phyloP scores from a whole-genome alignment of 2,113 vertebrate genomes.

The Centrocercus urophasianus region DNA sequence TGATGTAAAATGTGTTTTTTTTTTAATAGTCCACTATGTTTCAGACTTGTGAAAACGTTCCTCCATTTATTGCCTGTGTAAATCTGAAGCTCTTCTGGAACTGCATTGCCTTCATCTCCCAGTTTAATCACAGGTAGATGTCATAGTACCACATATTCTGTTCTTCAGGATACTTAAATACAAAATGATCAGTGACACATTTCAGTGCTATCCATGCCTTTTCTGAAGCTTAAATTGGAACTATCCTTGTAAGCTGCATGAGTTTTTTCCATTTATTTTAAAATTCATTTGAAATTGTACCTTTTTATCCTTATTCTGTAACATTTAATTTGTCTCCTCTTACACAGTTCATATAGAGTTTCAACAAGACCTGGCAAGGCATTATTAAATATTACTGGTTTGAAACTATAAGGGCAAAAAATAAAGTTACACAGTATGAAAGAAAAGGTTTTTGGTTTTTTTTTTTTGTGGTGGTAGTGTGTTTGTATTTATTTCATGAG shows the following conservation, averaged over 20 bases:
- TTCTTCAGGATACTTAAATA: conserved; percentile 19
- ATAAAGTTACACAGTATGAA: neutral
- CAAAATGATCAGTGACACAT: conserved; percentile 29
- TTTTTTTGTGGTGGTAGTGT: neutral
- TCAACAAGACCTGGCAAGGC: conserved; percentile 26
- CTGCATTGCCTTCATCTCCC: neutral
- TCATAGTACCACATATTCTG: neutral
- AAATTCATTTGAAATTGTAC: neutral
- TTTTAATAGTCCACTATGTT: neutral
- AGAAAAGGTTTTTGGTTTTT: neutral
- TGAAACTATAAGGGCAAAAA: neutral
- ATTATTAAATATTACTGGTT: neutral
- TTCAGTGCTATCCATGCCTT: neutral
- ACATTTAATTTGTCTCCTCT: conserved; percentile 50
- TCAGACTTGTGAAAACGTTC: neutral
- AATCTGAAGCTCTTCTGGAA: neutral
- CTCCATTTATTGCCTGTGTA: neutral
- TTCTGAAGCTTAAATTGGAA: conserved; percentile 28
- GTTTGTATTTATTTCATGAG: neutral
- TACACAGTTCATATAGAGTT: conserved; percentile 36
- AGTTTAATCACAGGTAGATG: conserved; percentile 26
- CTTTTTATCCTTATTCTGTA: neutral
- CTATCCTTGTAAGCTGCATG: conserved; percentile 9
- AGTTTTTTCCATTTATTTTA: conserved; percentile 13
- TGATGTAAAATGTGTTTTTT: neutral